phyloP scores from a whole-genome alignment of 2,888 invertebrate genomes.

The Scaeva pyrastri region DNA sequence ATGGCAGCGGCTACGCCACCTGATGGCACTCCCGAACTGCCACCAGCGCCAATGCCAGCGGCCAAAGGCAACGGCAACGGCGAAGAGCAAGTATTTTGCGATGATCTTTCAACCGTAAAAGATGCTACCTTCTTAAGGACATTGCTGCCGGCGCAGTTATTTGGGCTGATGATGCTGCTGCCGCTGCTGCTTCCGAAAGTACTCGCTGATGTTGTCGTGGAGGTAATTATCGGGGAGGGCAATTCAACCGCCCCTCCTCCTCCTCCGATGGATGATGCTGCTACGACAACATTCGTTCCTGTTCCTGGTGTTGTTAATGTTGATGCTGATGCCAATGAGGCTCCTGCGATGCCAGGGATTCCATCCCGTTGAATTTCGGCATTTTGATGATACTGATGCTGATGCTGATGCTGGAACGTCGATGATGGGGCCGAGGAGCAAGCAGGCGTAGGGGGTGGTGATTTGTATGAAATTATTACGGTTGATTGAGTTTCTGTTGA shows the following conservation, averaged over 20 bases:
- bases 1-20: constrained; percentile 38
- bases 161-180: no score
- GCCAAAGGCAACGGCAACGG: no score
- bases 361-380: constrained; percentile 58
- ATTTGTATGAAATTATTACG: constrained; percentile 84
- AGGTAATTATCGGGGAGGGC: constrained; percentile 69
- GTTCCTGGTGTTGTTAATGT: constrained; percentile 40
- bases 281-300: constrained; percentile 5
- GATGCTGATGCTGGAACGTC: constrained; percentile 50
- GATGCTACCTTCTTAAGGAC: constrained; percentile 94
- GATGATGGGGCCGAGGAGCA: constrained; percentile 65
- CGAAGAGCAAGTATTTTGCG: constrained; percentile 76
- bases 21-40: constrained; percentile 57
- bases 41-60: no score
- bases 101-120: constrained; percentile 89
- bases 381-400: constrained; percentile 56
- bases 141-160: constrained; percentile 85
- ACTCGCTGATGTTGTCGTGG: constrained; percentile 66
- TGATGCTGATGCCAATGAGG: constrained; percentile 34
- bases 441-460: constrained; percentile 83
- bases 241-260: constrained; percentile 28
- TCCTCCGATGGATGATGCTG: neutral
- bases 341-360: constrained; percentile 1
- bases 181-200: constrained; percentile 77
- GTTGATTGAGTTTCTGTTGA: constrained; percentile 83